A percentile compares a stretch with the other conserved stretches of the same genome.
These are phyloP conservation scores for Lasioglossum calceatum DNA, from an alignment of 2,888 invertebrate genomes.

Conservation along the genomic window DNA sequence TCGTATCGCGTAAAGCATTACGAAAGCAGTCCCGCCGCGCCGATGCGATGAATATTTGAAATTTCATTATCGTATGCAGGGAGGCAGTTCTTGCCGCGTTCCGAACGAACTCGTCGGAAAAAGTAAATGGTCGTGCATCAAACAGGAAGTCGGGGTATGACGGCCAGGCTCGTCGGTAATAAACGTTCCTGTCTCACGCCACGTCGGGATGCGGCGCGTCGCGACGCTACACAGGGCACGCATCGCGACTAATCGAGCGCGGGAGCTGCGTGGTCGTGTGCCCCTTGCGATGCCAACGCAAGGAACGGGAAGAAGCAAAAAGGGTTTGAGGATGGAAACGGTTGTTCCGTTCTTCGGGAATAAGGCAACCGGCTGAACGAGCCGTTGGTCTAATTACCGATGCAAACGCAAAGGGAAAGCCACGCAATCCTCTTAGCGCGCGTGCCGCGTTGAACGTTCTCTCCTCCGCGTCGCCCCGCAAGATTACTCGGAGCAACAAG, in stretches of 20 bases:
- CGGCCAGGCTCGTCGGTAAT: background rate
- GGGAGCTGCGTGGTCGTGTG: background rate
- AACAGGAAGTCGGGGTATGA: background rate
- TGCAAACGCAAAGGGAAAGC: conserved; percentile 43
- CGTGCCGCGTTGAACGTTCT: conserved; percentile 42
- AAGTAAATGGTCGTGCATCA: conserved; percentile 25
- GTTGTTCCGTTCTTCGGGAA: background rate
- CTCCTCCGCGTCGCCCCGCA: conserved; percentile 48
- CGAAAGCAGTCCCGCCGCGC: background rate
- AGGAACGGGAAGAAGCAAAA: background rate
- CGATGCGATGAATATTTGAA: background rate
- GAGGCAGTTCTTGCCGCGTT: background rate
- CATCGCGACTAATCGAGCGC: conserved; percentile 6
- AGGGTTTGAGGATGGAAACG: background rate
- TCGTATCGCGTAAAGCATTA: background rate
- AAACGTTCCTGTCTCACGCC: conserved; percentile 7
- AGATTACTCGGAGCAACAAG: conserved; percentile 77
- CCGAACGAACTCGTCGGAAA: background rate
- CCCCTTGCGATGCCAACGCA: background rate
- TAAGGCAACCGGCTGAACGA: conserved; percentile 21
- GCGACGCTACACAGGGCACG: background rate
- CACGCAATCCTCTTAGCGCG: conserved; percentile 60
- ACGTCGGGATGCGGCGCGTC: background rate
- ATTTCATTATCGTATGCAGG: background rate
- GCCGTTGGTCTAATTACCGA: conserved; percentile 61